phyloP scores from a whole-genome alignment of 2,113 vertebrate genomes.

The Ammospiza nelsoni region DNA sequence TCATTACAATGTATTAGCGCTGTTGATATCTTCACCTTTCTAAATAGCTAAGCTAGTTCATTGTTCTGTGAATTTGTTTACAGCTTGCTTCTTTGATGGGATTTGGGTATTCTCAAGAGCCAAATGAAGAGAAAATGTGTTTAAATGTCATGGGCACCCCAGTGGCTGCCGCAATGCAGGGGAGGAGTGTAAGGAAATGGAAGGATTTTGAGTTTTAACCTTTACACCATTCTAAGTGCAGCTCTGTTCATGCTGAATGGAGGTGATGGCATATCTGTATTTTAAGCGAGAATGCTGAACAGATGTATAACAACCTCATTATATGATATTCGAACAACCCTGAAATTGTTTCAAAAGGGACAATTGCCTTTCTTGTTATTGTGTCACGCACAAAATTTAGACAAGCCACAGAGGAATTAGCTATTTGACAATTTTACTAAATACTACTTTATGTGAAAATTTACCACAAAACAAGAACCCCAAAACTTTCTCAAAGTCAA shows the following conservation, averaged over 20 bases:
- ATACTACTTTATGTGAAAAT: fast-evolving
- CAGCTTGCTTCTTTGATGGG: background rate
- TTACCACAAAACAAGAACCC: background rate
- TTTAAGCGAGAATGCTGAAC: background rate
- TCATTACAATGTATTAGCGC: background rate
- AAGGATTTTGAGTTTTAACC: background rate
- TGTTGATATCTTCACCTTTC: constrained; percentile 17
- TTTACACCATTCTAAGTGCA: background rate
- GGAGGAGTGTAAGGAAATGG: background rate
- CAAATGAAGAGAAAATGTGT: background rate
- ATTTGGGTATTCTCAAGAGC: background rate
- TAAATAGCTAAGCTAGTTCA: background rate
- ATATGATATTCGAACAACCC: background rate
- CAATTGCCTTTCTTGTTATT: background rate
- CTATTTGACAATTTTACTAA: background rate
- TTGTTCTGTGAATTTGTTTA: constrained; percentile 14
- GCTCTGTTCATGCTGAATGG: background rate
- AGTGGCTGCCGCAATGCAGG: background rate
- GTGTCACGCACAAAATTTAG: background rate
- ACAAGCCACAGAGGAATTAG: background rate
- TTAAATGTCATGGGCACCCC: background rate
- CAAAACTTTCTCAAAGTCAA: background rate
- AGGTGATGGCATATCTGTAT: background rate
- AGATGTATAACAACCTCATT: background rate
- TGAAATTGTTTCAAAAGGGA: background rate